Percentiles rank a stretch among this genome's conserved stretches.
These are phyloP conservation scores for Hoplostethus atlanticus DNA, from an alignment of 2,797 vertebrate genomes.

Conservation along the genomic window DNA sequence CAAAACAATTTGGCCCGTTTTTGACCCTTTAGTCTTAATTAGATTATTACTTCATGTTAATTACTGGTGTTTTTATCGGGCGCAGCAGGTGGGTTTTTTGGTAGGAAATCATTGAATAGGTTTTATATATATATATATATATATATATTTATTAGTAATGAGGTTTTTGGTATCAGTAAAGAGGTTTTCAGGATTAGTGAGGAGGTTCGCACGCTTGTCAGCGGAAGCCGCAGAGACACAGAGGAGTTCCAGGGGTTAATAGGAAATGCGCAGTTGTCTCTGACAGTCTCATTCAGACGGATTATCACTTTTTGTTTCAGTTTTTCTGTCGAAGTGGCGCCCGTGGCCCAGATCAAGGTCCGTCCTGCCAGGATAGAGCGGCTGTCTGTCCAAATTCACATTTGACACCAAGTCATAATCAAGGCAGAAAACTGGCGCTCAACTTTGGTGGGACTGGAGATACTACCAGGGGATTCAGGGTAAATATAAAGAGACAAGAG, in stretches of 20 bases:
- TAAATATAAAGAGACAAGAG: constrained; percentile 93
- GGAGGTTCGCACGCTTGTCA: constrained; percentile 20
- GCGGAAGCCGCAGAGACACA: constrained; percentile 41
- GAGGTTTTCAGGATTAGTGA: constrained; percentile 8
- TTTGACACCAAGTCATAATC: constrained; percentile 61
- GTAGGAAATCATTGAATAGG: not conserved
- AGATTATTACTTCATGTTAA: no score
- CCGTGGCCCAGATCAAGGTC: constrained; percentile 42
- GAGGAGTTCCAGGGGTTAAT: constrained; percentile 60
- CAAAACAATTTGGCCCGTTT: not conserved
- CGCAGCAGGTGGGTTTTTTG: no score
- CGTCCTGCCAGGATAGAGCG: constrained; percentile 40
- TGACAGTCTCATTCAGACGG: constrained; percentile 48
- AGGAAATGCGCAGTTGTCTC: constrained; percentile 65
- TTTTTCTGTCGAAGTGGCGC: constrained; percentile 68
- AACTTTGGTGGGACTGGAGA: constrained; percentile 63
- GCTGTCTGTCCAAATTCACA: constrained; percentile 53
- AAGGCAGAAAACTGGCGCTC: constrained; percentile 54
- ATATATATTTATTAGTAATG: not conserved
- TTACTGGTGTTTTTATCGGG: no score
- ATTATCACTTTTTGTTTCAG: constrained; percentile 73
- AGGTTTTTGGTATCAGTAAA: not conserved
- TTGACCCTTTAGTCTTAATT: no score
- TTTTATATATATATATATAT: not conserved
- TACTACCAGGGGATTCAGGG: constrained; percentile 82